Percentiles rank a stretch among this genome's conserved stretches.
These are phyloP conservation scores for Hipparchia semele DNA, from an alignment of 2,888 invertebrate genomes.

Conservation along the genomic window DNA sequence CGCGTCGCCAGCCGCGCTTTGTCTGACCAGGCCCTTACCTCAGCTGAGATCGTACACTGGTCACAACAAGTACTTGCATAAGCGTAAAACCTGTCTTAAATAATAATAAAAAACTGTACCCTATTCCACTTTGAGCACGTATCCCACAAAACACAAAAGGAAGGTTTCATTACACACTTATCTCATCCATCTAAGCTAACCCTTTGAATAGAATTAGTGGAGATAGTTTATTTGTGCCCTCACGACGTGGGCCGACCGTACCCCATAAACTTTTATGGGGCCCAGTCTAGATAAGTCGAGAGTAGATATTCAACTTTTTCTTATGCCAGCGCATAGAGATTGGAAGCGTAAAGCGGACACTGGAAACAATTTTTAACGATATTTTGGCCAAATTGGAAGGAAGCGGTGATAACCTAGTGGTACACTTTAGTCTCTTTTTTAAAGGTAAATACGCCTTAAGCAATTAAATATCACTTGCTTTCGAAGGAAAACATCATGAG, in stretches of 20 bases:
- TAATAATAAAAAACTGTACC: neutral
- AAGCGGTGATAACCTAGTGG: no score
- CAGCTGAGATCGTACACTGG: neutral
- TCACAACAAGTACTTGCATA: neutral
- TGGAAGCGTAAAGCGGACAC: neutral
- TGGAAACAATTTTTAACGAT: neutral
- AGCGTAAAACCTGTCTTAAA: neutral
- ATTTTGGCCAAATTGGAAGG: no score
- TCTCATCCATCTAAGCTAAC: constrained; percentile 43
- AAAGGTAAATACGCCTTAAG: no score
- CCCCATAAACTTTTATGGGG: constrained; percentile 65
- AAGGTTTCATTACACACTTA: constrained; percentile 30
- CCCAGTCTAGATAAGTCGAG: constrained; percentile 52
- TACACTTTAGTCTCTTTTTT: no score
- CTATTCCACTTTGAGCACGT: neutral
- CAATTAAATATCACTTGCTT: no score
- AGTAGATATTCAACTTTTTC: constrained; percentile 25
- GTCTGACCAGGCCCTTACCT: neutral
- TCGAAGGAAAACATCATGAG: no score
- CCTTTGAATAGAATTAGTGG: constrained; percentile 56
- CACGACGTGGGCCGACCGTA: constrained; percentile 55
- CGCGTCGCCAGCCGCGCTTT: no score
- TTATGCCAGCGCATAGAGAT: constrained; percentile 8
- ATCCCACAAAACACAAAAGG: constrained; percentile 22
- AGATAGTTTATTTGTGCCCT: constrained; percentile 35